Conservation (phyloP, 2,797 vertebrate genomes). For the Anisognathus igniventris region DNA sequence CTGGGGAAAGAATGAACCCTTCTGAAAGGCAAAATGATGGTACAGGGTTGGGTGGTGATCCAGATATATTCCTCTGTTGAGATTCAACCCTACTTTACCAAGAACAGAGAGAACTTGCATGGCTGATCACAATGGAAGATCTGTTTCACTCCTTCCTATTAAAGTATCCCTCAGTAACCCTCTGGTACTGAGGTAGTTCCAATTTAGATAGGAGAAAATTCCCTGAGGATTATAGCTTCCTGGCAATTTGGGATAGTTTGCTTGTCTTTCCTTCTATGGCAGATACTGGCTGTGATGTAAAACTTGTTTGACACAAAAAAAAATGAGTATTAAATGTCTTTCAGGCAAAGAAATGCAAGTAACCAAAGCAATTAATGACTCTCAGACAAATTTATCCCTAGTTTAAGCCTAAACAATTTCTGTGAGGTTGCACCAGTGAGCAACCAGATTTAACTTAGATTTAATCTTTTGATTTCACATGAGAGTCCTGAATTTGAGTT, state of each 20-base stretch:
- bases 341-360: slow-evolving; percentile 27
- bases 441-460: slow-evolving; percentile 11
- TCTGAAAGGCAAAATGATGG: background rate
- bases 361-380: slow-evolving; percentile 28
- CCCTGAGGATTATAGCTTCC: background rate
- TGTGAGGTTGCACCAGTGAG: background rate
- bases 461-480: background rate
- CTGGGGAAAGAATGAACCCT: background rate
- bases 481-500: background rate
- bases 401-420: slow-evolving; percentile 34
- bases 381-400: slow-evolving; percentile 19
- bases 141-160: background rate
- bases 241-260: slow-evolving; percentile 16
- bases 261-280: background rate
- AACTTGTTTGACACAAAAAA: slow-evolving; percentile 41
- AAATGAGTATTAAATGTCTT: slow-evolving; percentile 55
- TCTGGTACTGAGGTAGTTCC: background rate
- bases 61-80: background rate
- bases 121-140: background rate
- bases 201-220: background rate
- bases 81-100: background rate
- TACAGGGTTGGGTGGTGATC: background rate
- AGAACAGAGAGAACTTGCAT: background rate
- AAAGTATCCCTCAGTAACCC: background rate
- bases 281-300: background rate